These are phyloP conservation scores for Siniperca knerii DNA, from an alignment of 2,113 vertebrate genomes.

Conservation along the genomic window DNA sequence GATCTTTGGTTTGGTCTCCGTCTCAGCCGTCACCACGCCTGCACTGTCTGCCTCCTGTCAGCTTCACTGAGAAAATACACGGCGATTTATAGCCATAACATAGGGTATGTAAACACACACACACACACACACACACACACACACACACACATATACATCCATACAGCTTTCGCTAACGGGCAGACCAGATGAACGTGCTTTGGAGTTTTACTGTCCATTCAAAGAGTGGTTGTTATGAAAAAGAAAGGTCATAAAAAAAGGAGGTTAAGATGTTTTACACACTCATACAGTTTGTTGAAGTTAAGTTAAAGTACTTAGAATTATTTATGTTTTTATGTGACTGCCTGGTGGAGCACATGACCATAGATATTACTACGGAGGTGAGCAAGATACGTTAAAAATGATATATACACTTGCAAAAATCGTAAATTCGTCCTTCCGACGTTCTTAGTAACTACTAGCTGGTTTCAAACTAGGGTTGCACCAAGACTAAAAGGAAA, in stretches of 20 bases:
- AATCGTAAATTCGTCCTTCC: background rate
- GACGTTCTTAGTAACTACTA: no score
- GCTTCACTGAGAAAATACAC: constrained; percentile 49
- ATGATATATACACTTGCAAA: no score
- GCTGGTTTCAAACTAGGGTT: no score
- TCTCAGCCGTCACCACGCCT: constrained; percentile 66
- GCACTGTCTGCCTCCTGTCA: constrained; percentile 63
- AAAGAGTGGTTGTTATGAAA: constrained; percentile 18
- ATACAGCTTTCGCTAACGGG: background rate
- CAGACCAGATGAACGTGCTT: background rate
- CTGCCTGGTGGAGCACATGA: background rate
- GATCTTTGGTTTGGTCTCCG: constrained; percentile 58
- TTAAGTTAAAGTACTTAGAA: background rate
- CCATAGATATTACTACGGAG: background rate
- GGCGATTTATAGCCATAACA: constrained; percentile 41
- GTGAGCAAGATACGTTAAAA: background rate
- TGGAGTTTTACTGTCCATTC: constrained; percentile 10
- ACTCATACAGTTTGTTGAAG: constrained; percentile 10
- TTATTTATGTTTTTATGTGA: constrained; percentile 4
- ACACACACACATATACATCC: background rate
- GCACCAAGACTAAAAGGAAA: no score
- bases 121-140: background rate
- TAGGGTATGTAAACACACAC: background rate
- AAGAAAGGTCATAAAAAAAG: constrained; percentile 7
- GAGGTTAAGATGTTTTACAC: constrained; percentile 9